Evolutionary conservation across 1,140 invertebrate genomes (phyloP), one percentile per base, ranked within the genome.

Genomic region (Euwallacea fornicatus): DNA sequence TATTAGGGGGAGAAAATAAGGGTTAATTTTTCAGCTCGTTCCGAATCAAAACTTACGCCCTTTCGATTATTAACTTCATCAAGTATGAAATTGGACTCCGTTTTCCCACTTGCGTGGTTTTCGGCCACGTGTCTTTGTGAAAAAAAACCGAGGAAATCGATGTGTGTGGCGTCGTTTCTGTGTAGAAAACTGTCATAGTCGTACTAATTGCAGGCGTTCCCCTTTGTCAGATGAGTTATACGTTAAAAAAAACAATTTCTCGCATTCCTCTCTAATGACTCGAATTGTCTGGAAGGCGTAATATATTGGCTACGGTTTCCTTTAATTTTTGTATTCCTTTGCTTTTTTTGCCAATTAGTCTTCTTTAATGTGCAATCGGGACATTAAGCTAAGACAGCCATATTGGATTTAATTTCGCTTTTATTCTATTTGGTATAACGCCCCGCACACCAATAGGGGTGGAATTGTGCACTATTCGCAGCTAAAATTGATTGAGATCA

Each of bases 81-180:
- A 66, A 11, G 63, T 11, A 41, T 66, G 63, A 66, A 66, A 66
- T 66, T 66, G 63, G 33, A 53, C 16, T 15, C 15, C 42, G 16
- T 56, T 56, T 56, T 56, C 16, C 11, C n/a, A 9, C 16, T 15
- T 15, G 16, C 54, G 54, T 56, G 8, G n/a, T 15, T 21, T 9
- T 15, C 3, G 16, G 11, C 16, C 11, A 56, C 46, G 16, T 56
- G 16, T 56, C 16, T 15, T 56, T 9, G 16, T 21, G 16, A 56
- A 56, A 56, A 56, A 56, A 56, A 15, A n/a, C n/a, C 11, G 10
- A 13, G 16, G 16, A 11, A 50, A 13, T 50, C 54, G 16, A 56
- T 21, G 54, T 56, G 54, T 56, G 54, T 56, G 54, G 54, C 16
- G 54, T 13, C 46, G 46, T 21, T 56, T 8, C 16, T 21, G 11